Percentiles rank a stretch among this genome's conserved stretches.
phyloP scores from a whole-genome alignment of 2,888 invertebrate genomes.

The Dioctria rufipes region DNA sequence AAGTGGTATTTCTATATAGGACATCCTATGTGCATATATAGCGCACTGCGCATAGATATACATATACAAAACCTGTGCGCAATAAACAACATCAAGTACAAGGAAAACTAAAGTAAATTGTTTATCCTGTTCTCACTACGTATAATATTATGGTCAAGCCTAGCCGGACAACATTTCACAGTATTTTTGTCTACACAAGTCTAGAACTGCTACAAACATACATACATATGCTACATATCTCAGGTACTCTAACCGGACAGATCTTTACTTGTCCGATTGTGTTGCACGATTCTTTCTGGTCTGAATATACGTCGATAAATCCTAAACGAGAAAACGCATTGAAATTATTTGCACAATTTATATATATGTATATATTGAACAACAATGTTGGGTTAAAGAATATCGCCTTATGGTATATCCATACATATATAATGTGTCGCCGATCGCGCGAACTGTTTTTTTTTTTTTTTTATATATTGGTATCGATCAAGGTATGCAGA shows the following conservation, averaged over 20 bases:
- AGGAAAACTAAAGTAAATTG: constrained; percentile 50
- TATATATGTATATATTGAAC: neutral
- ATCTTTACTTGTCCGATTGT: constrained; percentile 43
- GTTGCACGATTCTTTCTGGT: neutral
- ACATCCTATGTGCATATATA: neutral
- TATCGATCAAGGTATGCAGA: constrained; percentile 37
- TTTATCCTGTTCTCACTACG: constrained; percentile 43
- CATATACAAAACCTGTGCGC: neutral
- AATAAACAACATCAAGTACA: constrained; percentile 48
- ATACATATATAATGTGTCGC: neutral
- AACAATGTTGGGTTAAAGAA: too few relatives aligned
- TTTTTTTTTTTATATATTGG: neutral
- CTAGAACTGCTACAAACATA: too few relatives aligned
- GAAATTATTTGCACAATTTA: constrained; percentile 26
- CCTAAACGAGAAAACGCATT: constrained; percentile 17
- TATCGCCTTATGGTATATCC: neutral
- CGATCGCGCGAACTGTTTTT: neutral
- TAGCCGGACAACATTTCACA: constrained; percentile 41
- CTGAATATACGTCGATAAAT: constrained; percentile 28
- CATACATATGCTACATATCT: neutral
- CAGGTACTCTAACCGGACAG: constrained; percentile 31
- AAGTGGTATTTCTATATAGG: constrained; percentile 8
- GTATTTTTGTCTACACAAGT: neutral
- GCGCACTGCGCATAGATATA: too few relatives aligned
- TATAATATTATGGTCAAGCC: constrained; percentile 18